Base-by-base conservation (phyloP, 2,113 vertebrate species). In the Scortum barcoo region DNA sequence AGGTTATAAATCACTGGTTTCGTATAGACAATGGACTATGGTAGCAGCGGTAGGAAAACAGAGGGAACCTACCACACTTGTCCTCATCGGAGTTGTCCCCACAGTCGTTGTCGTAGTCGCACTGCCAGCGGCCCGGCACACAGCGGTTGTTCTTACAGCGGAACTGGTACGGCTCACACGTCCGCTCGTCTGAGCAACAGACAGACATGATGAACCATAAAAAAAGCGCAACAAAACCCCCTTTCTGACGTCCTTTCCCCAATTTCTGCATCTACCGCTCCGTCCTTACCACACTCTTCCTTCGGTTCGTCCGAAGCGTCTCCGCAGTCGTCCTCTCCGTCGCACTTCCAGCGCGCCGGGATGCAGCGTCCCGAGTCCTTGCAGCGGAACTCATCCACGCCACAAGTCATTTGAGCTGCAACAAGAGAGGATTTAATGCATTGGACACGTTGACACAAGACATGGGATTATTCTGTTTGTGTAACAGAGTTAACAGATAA, bases 131-230 rank as follows among this genome's bases (percentile, higher is more conserved):
- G 0, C 98, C 97, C 0, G 98, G 98, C 72, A 99, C 98, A 53
- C 98, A 99, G 79, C 98, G 97, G 88, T 99, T 99, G 91, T 98
- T 99, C 90, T 97, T 98, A 28, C 98, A 99, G 50, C 98, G 97
- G 95, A 99, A 99, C 95, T 99, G 98, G 94, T 99, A 99, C 8
- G 98, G 97, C 75, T 98, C 98, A 66, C 98, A 99, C 0, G 98
- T 99, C 75, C 98, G 96, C 91, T 99, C 98, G 0, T 98, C 98
- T 99, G 93, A 22, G 24, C 16, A 78, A 3, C 62, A 78, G 36
- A 74, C 38, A 68, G 7, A 72, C 46, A 72, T 4, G 46, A 13
- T 66, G 1, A 72, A 53, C 4, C n/a, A n/a, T n/a, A n/a, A n/a
- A n/a, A 76, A 26, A 17, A 36, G 13, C 0, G n/a, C n/a, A n/a